A percentile compares a stretch with the other conserved stretches of the same genome.
Evolutionary conservation across 2,113 vertebrate genomes (phyloP).

Genomic region (Hylia prasina): DNA sequence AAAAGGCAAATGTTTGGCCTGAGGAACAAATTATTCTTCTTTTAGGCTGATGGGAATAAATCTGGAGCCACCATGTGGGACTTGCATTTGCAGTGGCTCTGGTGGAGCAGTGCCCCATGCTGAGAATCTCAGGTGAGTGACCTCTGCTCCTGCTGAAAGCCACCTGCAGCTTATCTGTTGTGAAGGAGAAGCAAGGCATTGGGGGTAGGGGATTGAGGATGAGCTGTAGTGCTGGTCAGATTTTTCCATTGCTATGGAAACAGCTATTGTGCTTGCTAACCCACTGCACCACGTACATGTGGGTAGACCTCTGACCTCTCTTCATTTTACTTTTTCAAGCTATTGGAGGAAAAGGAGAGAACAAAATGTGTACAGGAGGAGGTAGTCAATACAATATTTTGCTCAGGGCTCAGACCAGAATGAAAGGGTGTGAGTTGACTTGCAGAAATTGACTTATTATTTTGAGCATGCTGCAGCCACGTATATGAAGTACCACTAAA

Average conservation of each 20-base stretch:
- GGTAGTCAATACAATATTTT: not conserved
- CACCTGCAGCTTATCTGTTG: not conserved
- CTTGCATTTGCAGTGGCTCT: not conserved
- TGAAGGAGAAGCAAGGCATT: not conserved
- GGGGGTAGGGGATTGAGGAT: not conserved
- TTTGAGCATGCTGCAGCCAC: not conserved
- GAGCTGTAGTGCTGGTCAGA: not conserved
- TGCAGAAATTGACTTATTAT: not conserved
- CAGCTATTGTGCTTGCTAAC: not conserved
- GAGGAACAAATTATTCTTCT: not conserved
- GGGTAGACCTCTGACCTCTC: not conserved
- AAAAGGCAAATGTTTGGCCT: not conserved
- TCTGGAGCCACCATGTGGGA: not conserved
- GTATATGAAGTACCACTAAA: not conserved
- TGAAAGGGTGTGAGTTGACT: not conserved
- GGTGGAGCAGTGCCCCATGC: not conserved
- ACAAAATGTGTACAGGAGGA: not conserved
- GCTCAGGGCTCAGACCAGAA: not conserved
- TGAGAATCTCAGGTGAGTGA: not conserved
- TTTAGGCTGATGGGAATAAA: not conserved
- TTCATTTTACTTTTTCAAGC: not conserved
- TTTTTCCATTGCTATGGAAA: constrained; percentile 20
- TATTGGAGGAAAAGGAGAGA: not conserved
- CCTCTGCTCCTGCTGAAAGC: not conserved
- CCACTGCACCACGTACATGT: not conserved